These are phyloP conservation scores for Syndactyla subalaris DNA, from an alignment of 2,797 vertebrate genomes.

Conservation along the genomic window DNA sequence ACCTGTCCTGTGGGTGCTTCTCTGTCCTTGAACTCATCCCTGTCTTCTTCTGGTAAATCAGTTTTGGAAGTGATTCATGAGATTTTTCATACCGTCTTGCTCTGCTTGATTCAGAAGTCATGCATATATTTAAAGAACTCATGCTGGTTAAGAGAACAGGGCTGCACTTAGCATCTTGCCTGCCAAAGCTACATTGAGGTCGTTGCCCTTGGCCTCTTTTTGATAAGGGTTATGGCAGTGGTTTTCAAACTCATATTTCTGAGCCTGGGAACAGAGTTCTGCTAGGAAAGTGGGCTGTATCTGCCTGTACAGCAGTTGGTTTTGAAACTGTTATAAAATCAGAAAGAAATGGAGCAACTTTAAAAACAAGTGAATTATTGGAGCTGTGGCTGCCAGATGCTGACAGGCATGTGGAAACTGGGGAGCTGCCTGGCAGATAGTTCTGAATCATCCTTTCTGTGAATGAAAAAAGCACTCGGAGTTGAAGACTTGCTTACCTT, in stretches of 20 bases:
- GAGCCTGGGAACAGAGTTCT: background rate
- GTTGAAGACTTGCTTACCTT: background rate
- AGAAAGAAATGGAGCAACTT: background rate
- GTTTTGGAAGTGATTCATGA: background rate
- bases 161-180: rapidly evolving
- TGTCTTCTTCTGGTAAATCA: background rate
- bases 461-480: background rate
- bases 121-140: background rate
- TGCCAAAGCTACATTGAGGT: background rate
- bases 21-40: background rate
- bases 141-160: background rate
- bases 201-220: background rate
- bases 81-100: background rate
- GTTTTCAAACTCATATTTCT: background rate
- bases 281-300: background rate
- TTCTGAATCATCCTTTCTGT: background rate
- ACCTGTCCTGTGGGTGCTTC: background rate
- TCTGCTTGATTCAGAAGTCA: background rate
- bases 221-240: background rate
- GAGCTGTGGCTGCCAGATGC: background rate
- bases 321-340: conserved; percentile 11
- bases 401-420: background rate
- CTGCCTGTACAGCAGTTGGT: background rate
- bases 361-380: background rate
- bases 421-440: background rate